Evolutionary conservation across 2,888 invertebrate species (phyloP), one percentile per base, ranked within the genome.

Genomic region (Torymus texanus): DNA sequence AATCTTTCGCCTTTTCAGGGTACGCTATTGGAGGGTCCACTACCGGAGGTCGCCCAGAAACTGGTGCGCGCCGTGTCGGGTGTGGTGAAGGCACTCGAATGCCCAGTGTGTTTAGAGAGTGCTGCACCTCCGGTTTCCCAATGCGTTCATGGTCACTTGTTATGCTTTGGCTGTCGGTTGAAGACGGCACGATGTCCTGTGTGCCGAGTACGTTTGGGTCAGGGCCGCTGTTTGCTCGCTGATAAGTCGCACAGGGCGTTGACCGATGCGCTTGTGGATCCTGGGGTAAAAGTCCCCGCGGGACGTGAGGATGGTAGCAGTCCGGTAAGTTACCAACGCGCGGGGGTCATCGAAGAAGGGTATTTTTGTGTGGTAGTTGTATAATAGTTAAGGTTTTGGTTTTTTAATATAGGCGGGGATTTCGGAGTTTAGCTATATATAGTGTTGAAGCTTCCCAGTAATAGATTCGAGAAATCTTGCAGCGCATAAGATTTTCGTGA

Each of bases 21-120:
- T 10, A 76, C 73, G 0, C 51, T 81, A 14, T 68, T 90, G 50
- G 86, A 87, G 55, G 88, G 89, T 21, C 88, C 90, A 50, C 78
- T 90, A 4, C 88, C 89, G n/a, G 88, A 88, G 53, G 86, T 90
- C 3, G 88, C 89, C 0, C 83, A 81, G 11, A 89, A 88, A 75
- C 85, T 90, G 51, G 87, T 87, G 10, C 86, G 84, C 65, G 89
- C 88, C 0, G 82, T 89, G 14, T 89, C 89, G 14, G 88, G 87
- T 4, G 84, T 87, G 5, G 88, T 88, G 51, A 71, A 86, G 51
- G 85, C 85, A 2, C 88, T 94, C 85, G 94, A 94, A 86, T 94
- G 94, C 83, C 94, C 94, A 21, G 92, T 94, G 83, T 94, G 94
- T 88, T 90, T 93, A 85, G 94, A 94, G 86, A 92, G 92, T 88